phyloP scores from a whole-genome alignment of 2,888 invertebrate species.

The Drosophila gaucha region DNA sequence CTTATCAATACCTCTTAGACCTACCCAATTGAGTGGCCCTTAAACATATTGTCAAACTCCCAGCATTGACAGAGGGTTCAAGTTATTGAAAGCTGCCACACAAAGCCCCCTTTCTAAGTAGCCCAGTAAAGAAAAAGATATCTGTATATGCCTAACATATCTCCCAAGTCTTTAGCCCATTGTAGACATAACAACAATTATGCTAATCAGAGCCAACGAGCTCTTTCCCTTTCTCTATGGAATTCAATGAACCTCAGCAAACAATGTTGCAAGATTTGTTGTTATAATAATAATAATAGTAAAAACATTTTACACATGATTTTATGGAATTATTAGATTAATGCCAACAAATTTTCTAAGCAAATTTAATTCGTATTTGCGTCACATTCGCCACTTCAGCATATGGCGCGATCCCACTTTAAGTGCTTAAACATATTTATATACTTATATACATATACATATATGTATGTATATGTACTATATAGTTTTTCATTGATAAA shows the following conservation, averaged over 20 bases:
- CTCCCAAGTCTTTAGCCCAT: constrained; percentile 36
- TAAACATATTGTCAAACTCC: too few species aligned
- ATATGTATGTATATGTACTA: not conserved
- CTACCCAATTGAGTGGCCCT: too few species aligned
- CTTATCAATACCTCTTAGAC: too few species aligned
- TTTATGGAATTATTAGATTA: constrained; percentile 30
- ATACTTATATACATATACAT: too few species aligned
- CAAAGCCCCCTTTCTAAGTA: constrained; percentile 46
- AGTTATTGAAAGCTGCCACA: constrained; percentile 6
- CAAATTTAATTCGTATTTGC: constrained; percentile 13
- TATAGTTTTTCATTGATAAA: constrained; percentile 34
- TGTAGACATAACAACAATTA: constrained; percentile 65
- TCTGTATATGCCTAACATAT: not conserved
- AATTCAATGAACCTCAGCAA: constrained; percentile 47
- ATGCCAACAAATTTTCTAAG: constrained; percentile 9
- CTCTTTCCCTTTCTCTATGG: constrained; percentile 65
- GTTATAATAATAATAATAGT: constrained; percentile 14
- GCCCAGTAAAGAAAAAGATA: not conserved
- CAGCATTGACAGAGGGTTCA: too few species aligned
- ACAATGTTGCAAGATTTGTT: constrained; percentile 35
- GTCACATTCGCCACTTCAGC: constrained; percentile 29
- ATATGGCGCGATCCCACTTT: constrained; percentile 24
- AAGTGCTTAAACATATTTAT: not conserved
- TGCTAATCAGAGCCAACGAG: constrained; percentile 64
- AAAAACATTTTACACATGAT: constrained; percentile 40